These are phyloP conservation scores for Hippasteria phrygiana DNA, from an alignment of 53 echinoderm and acorn worm genomes.

Conservation along the genomic window DNA sequence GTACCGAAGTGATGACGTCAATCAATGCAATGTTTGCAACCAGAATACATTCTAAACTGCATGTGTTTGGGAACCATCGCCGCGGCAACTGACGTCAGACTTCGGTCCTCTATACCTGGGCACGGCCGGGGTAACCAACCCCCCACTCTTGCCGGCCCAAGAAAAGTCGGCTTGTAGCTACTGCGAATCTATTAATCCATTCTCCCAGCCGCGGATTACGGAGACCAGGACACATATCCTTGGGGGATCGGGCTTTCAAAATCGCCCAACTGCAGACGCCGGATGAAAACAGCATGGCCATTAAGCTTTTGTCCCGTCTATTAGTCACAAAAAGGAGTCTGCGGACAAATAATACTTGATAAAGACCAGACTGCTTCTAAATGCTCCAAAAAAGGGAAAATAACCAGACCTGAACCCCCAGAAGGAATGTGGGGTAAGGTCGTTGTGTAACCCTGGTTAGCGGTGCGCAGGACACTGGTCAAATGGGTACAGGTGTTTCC, in stretches of 20 bases:
- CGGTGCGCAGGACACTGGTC: no score
- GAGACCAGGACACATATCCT: conserved; percentile 39
- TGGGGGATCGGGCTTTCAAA: conserved; percentile 31
- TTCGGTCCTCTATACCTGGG: no score
- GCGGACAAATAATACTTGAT: conserved; percentile 39
- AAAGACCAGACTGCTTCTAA: conserved; percentile 31
- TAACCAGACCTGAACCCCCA: background rate
- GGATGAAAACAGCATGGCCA: conserved; percentile 39
- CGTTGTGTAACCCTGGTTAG: background rate
- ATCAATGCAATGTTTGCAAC: no score
- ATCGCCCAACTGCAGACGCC: conserved; percentile 8
- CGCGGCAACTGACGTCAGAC: no score
- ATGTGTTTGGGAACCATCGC: no score
- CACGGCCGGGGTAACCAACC: no score
- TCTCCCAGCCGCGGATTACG: conserved; percentile 22
- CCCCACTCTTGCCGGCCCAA: no score
- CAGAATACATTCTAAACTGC: no score
- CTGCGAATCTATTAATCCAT: background rate
- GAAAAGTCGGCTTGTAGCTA: background rate
- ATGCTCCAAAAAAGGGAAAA: background rate
- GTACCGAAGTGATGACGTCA: no score
- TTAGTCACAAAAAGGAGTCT: background rate
- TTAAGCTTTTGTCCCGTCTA: conserved; percentile 21
- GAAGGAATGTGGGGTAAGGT: background rate
- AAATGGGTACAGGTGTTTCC: no score